Evolutionary conservation across 2,113 vertebrate species (phyloP), one percentile per base, ranked within the genome.

Genomic region (Stigmatopora nigra): DNA sequence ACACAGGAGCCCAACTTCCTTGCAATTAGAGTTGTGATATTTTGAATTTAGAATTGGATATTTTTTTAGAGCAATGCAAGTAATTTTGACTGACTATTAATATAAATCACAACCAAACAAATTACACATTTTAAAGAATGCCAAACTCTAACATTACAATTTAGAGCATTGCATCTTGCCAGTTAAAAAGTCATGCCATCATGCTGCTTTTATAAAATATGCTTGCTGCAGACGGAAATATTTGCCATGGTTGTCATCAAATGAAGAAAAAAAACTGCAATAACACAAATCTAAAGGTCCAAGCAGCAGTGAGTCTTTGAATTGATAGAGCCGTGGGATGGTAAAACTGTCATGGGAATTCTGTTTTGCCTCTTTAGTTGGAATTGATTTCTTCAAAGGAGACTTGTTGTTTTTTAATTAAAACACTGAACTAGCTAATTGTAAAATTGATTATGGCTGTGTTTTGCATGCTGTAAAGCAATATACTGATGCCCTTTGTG

Each of bases 361-460:
- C 67, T 81, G 64, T 51, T 67, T 80, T 70, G 62, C 73, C 82
- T 84, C 84, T 84, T 81, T 80, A 87, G 79, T 70, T 79, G 69
- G 62, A 80, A 89, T 89, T 81, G 84, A 89, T 89, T 84, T 84
- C 80, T 84, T 87, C 82, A 87, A 87, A 88, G 82, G 77, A 68
- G 51, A 78, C 83, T 76, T 31, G 85, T 87, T 88, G 75, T 83
- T 87, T 90, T 87, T 87, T 86, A 89, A 88, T 88, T 86, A 87
- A 87, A 88, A 86, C 80, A 83, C 68, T 82, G 82, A 88, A 83
- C 77, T 80, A 71, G 82, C 82, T 90, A 89, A 88, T 88, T 86
- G 89, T 85, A 75, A 82, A 84, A 90, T 88, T 88, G 89, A 89
- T 84, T 80, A 65, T 69, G 74, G 78, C 84, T 78, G 82, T 79